A percentile compares a stretch with the other conserved stretches of the same genome.
These are phyloP conservation scores for Sula dactylatra DNA, from an alignment of 2,113 vertebrate species.

Conservation along the genomic window DNA sequence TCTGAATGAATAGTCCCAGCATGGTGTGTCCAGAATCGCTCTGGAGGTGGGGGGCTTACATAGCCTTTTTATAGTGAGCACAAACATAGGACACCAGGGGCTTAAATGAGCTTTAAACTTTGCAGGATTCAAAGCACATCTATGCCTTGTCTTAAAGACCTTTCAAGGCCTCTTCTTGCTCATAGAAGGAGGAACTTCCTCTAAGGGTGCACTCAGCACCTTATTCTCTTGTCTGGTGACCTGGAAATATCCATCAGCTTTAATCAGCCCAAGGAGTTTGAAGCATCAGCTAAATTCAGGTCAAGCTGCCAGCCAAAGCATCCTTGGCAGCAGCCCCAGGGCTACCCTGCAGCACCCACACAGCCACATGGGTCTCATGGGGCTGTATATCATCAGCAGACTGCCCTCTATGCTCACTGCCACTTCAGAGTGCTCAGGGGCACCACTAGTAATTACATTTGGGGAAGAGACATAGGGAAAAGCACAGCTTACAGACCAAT, in stretches of 20 bases:
- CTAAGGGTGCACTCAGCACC: not conserved
- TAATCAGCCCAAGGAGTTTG: not conserved
- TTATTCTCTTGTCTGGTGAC: not conserved
- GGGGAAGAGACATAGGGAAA: not conserved
- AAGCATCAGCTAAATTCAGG: not conserved
- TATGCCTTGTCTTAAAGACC: not conserved
- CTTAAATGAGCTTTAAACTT: not conserved
- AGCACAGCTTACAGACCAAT: not conserved
- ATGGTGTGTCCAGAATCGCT: not conserved
- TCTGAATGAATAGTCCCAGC: not conserved
- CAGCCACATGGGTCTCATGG: not conserved
- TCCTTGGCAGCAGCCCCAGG: not conserved
- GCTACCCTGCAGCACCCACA: not conserved
- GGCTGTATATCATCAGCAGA: not conserved
- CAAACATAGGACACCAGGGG: not conserved
- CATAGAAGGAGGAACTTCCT: not conserved
- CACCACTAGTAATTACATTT: not conserved
- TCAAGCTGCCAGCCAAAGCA: not conserved
- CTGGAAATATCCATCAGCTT: conserved; percentile 3
- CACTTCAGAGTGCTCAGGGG: not conserved
- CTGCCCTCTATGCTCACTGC: not conserved
- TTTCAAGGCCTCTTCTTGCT: not conserved
- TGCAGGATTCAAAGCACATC: not conserved
- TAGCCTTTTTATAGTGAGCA: not conserved
- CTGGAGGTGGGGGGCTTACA: not conserved